phyloP scores from a whole-genome alignment of 1,140 invertebrate genomes.

The Leptopilina boulardi region DNA sequence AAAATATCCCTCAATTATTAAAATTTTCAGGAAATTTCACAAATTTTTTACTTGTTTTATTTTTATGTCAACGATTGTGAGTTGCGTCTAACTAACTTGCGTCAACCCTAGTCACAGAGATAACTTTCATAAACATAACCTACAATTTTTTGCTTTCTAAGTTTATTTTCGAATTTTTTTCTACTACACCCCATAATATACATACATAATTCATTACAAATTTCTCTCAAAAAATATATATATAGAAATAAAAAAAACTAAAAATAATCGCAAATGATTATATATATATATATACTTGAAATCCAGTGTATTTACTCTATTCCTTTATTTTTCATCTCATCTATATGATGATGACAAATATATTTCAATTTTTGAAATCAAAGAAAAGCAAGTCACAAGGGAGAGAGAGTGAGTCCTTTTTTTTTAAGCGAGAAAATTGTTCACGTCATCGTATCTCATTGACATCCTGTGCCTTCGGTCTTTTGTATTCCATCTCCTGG shows the following conservation, averaged over 20 bases:
- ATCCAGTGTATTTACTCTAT: constrained; percentile 25
- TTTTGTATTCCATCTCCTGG: constrained; percentile 42
- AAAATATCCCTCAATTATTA: too few relatives aligned
- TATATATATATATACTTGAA: background rate
- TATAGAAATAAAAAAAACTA: too few relatives aligned
- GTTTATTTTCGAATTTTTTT: too few relatives aligned
- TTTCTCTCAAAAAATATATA: background rate
- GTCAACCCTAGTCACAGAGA: too few relatives aligned
- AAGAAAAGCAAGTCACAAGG: constrained; percentile 50
- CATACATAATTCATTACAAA: background rate
- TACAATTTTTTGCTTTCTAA: too few relatives aligned
- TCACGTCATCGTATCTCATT: constrained; percentile 70
- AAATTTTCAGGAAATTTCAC: too few relatives aligned
- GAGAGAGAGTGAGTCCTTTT: constrained; percentile 47
- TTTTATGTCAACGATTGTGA: too few relatives aligned
- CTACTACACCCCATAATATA: background rate
- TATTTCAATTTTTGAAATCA: background rate
- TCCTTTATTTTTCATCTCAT: background rate
- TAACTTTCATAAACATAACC: too few relatives aligned
- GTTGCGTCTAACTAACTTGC: too few relatives aligned
- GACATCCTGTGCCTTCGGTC: constrained; percentile 63
- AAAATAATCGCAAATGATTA: too few relatives aligned
- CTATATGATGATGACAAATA: background rate
- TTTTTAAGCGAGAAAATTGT: constrained; percentile 67
- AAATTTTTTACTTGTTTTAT: too few relatives aligned